Conservation (phyloP, 2,888 invertebrate species). For the Trichacis sp. region DNA sequence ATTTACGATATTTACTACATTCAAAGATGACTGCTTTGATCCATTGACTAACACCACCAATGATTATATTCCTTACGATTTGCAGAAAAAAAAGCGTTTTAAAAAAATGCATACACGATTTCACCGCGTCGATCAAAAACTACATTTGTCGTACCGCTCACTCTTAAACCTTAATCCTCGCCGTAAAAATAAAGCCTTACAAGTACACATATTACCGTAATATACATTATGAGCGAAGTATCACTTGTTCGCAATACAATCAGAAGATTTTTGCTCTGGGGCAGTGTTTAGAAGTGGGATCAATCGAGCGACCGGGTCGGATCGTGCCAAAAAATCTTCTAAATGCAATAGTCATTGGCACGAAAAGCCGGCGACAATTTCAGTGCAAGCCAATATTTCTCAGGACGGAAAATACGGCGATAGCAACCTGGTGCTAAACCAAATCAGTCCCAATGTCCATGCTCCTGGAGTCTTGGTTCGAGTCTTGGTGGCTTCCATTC, state of each 20-base stretch:
- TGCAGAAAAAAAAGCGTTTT: no score
- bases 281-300: background rate
- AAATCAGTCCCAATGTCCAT: slow-evolving; percentile 68
- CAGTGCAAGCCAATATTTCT: background rate
- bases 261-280: background rate
- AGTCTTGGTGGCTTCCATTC: slow-evolving; percentile 70
- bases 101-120: background rate
- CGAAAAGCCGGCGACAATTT: background rate
- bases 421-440: background rate
- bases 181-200: background rate
- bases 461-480: slow-evolving; percentile 70
- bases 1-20: background rate
- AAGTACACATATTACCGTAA: background rate
- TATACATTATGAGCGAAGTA: background rate
- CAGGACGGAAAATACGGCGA: background rate
- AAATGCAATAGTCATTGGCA: no score
- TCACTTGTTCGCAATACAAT: background rate
- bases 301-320: no score
- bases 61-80: no score
- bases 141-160: background rate
- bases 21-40: no score
- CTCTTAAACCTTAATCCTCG: background rate
- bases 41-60: no score
- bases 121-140: no score
- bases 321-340: no score